phyloP scores from a whole-genome alignment of 2,888 invertebrate species.

The Saturnia japonica region DNA sequence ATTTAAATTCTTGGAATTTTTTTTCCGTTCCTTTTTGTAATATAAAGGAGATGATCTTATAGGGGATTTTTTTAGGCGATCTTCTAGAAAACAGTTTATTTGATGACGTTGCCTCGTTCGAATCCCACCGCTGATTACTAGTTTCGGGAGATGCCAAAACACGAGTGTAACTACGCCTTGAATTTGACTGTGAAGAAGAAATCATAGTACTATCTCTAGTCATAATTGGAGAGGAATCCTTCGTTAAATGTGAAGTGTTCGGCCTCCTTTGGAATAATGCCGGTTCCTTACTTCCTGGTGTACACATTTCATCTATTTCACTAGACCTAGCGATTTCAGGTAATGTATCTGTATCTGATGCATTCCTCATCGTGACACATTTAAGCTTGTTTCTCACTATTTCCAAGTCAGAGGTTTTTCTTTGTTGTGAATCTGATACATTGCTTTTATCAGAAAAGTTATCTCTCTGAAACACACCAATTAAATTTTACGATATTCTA shows the following conservation, averaged over 20 bases:
- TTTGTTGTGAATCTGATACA: slow-evolving; percentile 27
- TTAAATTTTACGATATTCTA: slow-evolving; percentile 11
- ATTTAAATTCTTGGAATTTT: slow-evolving; percentile 42
- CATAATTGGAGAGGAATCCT: slow-evolving; percentile 30
- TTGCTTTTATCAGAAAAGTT: slow-evolving; percentile 39
- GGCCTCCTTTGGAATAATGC: slow-evolving; percentile 72
- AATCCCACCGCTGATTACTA: slow-evolving; percentile 42
- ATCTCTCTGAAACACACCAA: slow-evolving; percentile 56
- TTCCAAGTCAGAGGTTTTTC: slow-evolving; percentile 51
- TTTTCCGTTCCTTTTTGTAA: slow-evolving; percentile 65
- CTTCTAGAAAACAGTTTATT: slow-evolving; percentile 52
- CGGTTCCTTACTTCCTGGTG: slow-evolving; percentile 68
- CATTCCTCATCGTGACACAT: slow-evolving; percentile 47
- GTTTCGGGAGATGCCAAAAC: slow-evolving; percentile 69
- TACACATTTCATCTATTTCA: slow-evolving; percentile 57
- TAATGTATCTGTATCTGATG: slow-evolving; percentile 53
- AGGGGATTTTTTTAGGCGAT: slow-evolving; percentile 49
- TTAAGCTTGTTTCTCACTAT: slow-evolving; percentile 64
- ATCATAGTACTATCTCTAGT: slow-evolving; percentile 25
- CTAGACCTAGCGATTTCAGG: slow-evolving; percentile 67
- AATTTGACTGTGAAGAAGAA: slow-evolving; percentile 17
- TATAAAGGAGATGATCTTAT: slow-evolving; percentile 49
- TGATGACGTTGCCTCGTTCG: slow-evolving; percentile 21
- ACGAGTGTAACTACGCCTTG: slow-evolving; percentile 57
- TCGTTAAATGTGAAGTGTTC: slow-evolving; percentile 46